Percentiles rank a stretch among this genome's conserved stretches.
phyloP scores from a whole-genome alignment of 23 tunicate genomes.

The Phallusia fumigata region DNA sequence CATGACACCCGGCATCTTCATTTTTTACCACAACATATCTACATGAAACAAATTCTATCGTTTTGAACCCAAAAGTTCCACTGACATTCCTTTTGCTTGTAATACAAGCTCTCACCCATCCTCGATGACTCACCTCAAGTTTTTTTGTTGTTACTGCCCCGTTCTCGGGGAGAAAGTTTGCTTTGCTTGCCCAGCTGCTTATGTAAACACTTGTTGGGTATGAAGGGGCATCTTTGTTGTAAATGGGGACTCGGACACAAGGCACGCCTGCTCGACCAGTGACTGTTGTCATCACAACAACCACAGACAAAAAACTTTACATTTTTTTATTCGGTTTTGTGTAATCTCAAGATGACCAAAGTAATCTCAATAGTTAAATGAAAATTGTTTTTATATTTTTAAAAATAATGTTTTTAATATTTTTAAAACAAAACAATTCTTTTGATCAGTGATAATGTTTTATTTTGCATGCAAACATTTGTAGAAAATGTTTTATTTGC shows the following conservation, averaged over 20 bases:
- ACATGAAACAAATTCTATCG: background rate
- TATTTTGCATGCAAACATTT: too few relatives aligned
- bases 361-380: too few relatives aligned
- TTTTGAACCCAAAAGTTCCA: too few relatives aligned
- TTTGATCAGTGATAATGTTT: too few relatives aligned
- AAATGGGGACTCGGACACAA: background rate
- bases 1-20: too few relatives aligned
- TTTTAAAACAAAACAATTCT: too few relatives aligned
- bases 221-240: background rate
- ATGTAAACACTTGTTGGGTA: slow-evolving; percentile 43
- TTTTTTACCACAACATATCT: background rate
- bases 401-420: too few relatives aligned
- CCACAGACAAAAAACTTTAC: too few relatives aligned
- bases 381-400: too few relatives aligned
- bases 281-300: background rate
- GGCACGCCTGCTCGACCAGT: background rate
- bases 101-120: background rate
- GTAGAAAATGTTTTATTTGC: too few relatives aligned
- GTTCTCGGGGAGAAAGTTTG: background rate
- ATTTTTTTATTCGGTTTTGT: too few relatives aligned
- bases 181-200: slow-evolving; percentile 48
- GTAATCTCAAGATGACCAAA: too few relatives aligned
- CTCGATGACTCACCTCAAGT: slow-evolving; percentile 4
- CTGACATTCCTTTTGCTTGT: background rate
- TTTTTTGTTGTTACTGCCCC: background rate